Conservation (phyloP, 1,140 invertebrate species). For the Dreissena polymorpha region DNA sequence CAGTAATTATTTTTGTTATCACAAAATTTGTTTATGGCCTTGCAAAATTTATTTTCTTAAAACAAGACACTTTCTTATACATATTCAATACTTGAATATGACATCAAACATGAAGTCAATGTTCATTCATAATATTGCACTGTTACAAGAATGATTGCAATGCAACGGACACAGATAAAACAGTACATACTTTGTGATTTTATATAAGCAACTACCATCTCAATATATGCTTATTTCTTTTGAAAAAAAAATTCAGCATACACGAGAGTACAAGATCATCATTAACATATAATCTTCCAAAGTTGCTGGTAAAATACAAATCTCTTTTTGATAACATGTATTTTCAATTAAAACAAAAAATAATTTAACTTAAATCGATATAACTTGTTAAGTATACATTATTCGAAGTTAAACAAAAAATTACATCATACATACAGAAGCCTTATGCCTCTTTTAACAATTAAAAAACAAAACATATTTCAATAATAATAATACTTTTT, state of each 20-base stretch:
- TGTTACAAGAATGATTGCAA: background rate
- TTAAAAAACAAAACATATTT: background rate
- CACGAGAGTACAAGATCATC: background rate
- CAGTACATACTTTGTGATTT: background rate
- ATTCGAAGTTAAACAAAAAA: too few species aligned
- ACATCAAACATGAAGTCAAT: background rate
- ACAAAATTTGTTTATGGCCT: too few species aligned
- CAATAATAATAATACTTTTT: too few species aligned
- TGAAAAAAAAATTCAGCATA: too few species aligned
- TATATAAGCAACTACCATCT: background rate
- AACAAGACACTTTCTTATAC: background rate
- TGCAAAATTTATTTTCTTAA: background rate
- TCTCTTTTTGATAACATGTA: too few species aligned
- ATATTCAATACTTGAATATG: background rate
- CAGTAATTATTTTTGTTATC: too few species aligned
- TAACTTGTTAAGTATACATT: too few species aligned
- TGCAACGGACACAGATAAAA: background rate
- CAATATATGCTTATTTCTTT: background rate
- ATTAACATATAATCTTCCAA: too few species aligned
- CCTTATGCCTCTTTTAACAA: background rate
- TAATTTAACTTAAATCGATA: too few species aligned
- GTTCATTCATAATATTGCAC: background rate
- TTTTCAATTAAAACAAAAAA: too few species aligned
- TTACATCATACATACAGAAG: background rate
- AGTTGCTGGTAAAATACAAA: too few species aligned